Evolutionary conservation across 1,140 invertebrate species (phyloP).

Genomic region (Eupeodes corollae): DNA sequence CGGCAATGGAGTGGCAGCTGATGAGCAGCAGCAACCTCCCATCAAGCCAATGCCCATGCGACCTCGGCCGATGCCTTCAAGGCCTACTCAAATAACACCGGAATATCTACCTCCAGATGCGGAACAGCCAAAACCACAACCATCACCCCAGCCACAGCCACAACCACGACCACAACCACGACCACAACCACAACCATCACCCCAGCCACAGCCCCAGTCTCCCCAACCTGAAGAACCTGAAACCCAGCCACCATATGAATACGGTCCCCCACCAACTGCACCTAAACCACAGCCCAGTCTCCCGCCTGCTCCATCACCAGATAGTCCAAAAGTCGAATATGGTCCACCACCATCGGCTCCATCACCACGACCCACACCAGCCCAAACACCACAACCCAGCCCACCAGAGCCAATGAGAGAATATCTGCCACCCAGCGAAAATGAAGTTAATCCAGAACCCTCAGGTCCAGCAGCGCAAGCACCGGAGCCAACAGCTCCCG

Average conservation of each 20-base stretch:
- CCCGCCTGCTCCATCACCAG: background rate
- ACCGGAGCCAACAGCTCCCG: constrained; percentile 1
- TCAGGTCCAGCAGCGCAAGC: background rate
- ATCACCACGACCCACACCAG: background rate
- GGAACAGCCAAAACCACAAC: constrained; percentile 11
- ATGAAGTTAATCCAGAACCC: constrained; percentile 2
- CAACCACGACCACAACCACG: constrained; percentile 11
- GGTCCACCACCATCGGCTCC: background rate
- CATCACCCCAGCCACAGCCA: constrained; percentile 13
- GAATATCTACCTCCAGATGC: constrained; percentile 13
- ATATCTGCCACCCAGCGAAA: constrained; percentile 9
- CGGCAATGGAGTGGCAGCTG: constrained; percentile 19
- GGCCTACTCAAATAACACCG: constrained; percentile 8
- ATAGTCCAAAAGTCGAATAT: background rate
- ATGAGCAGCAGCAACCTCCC: constrained; percentile 4
- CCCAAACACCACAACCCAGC: background rate
- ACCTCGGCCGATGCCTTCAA: no score
- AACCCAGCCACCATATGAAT: background rate
- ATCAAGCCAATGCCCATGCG: constrained; percentile 7
- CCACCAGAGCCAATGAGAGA: constrained; percentile 1
- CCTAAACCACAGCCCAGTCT: background rate
- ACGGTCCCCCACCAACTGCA: background rate
- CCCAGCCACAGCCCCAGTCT: no score
- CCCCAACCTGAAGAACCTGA: background rate
- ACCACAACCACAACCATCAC: background rate